These are phyloP conservation scores for Festucalex cinctus DNA, from an alignment of 2,113 vertebrate species.

Conservation along the genomic window DNA sequence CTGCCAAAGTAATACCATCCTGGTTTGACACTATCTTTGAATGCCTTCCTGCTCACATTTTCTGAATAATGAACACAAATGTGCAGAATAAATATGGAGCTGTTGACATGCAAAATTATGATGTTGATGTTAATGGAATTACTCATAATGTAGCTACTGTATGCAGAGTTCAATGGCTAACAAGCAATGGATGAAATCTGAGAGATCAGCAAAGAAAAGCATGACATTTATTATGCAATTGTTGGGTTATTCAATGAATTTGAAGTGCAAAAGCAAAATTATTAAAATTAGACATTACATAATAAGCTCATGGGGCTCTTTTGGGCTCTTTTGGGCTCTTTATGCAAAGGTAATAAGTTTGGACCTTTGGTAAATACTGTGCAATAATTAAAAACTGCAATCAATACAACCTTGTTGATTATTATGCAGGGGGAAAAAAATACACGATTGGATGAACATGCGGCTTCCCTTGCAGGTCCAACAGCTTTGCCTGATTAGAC, in stretches of 20 bases:
- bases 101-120: not conserved
- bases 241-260: conserved; percentile 30
- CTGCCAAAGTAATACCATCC: conserved; percentile 97
- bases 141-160: not conserved
- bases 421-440: conserved; percentile 5
- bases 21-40: conserved; percentile 81
- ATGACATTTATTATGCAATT: conserved; percentile 4
- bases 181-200: not conserved
- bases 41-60: conserved; percentile 81
- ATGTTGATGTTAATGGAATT: not conserved
- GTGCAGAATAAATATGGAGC: too few relatives aligned
- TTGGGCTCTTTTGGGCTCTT: conserved; percentile 16
- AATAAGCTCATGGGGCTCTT: conserved; percentile 28
- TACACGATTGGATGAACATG: not conserved
- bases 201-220: not conserved
- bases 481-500: conserved; percentile 24
- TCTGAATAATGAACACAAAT: conserved; percentile 67
- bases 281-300: conserved; percentile 41
- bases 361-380: conserved; percentile 22
- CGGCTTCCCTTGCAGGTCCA: not conserved
- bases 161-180: not conserved
- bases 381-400: not conserved
- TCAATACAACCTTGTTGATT: not conserved
- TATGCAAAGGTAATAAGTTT: conserved; percentile 23
- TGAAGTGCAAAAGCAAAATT: conserved; percentile 16